Evolutionary conservation across 2,888 invertebrate species (phyloP).

Genomic region (Girardia tigrina): DNA sequence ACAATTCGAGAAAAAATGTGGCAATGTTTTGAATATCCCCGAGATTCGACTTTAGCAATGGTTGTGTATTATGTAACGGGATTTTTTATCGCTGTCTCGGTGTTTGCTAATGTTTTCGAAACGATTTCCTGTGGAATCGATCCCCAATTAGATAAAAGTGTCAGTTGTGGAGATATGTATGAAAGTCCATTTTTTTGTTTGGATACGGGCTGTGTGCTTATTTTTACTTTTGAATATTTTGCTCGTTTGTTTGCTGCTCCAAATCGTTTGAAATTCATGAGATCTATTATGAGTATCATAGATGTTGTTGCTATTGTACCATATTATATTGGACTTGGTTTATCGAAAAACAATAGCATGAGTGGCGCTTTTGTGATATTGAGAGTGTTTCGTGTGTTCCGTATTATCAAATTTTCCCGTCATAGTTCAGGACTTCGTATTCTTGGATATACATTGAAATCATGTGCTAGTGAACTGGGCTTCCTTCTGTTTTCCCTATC

Average conservation of each 20-base stretch:
- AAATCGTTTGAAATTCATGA: constrained; percentile 85
- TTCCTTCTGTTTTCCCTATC: constrained; percentile 96
- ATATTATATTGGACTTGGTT: constrained; percentile 91
- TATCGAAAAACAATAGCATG: constrained; percentile 92
- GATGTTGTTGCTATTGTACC: constrained; percentile 98
- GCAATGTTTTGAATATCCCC: constrained; percentile 96
- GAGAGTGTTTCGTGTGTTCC: constrained; percentile 94
- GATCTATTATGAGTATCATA: constrained; percentile 96
- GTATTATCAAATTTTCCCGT: constrained; percentile 98
- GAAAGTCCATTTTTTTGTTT: constrained; percentile 84
- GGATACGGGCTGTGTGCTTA: constrained; percentile 99
- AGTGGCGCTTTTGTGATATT: constrained; percentile 97
- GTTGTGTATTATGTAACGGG: constrained; percentile 99
- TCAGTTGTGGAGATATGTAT: constrained; percentile 86
- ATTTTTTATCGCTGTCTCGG: constrained; percentile 98
- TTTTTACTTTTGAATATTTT: constrained; percentile 93
- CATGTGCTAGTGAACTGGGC: constrained; percentile 93
- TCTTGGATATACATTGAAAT: constrained; percentile 94
- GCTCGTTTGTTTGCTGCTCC: constrained; percentile 87
- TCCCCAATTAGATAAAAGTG: constrained; percentile 53
- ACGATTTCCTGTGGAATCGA: constrained; percentile 77
- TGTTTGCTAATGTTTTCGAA: constrained; percentile 96
- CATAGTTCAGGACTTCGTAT: constrained; percentile 96
- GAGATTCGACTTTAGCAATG: constrained; percentile 92
- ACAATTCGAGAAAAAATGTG: constrained; percentile 77